Percentiles rank a stretch among this genome's conserved stretches.
These are phyloP conservation scores for Sacculina carcini DNA, from an alignment of 2,888 invertebrate species.

Conservation along the genomic window DNA sequence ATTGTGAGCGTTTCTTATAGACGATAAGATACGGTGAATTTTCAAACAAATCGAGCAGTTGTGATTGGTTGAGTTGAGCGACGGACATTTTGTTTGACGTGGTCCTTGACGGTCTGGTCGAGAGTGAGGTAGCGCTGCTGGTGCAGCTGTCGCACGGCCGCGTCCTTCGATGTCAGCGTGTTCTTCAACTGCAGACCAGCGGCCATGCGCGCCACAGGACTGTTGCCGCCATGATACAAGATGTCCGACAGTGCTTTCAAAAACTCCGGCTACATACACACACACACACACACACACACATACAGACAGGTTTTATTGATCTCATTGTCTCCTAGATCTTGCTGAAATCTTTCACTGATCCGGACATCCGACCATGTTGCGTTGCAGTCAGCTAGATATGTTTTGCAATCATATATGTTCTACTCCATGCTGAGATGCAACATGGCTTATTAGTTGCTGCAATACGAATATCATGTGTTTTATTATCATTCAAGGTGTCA, in stretches of 20 bases:
- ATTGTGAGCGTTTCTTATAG: too few species aligned
- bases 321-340: not conserved
- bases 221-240: slow-evolving; percentile 66
- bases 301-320: not conserved
- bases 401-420: too few species aligned
- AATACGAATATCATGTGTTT: too few species aligned
- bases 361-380: too few species aligned
- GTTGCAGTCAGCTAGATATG: too few species aligned
- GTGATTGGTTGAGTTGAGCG: too few species aligned
- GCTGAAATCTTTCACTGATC: too few species aligned
- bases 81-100: slow-evolving; percentile 83
- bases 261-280: slow-evolving; percentile 13
- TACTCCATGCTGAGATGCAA: too few species aligned
- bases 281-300: not conserved
- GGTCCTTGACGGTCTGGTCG: slow-evolving; percentile 51
- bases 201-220: slow-evolving; percentile 85
- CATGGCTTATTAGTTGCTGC: too few species aligned
- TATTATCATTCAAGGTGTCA: too few species aligned
- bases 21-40: too few species aligned
- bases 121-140: slow-evolving; percentile 81
- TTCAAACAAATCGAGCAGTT: too few species aligned
- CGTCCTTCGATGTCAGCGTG: slow-evolving; percentile 85
- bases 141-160: slow-evolving; percentile 44
- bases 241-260: slow-evolving; percentile 20
- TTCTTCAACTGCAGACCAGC: slow-evolving; percentile 96